phyloP scores from a whole-genome alignment of 2,888 invertebrate genomes.

The Brenthis hecate region DNA sequence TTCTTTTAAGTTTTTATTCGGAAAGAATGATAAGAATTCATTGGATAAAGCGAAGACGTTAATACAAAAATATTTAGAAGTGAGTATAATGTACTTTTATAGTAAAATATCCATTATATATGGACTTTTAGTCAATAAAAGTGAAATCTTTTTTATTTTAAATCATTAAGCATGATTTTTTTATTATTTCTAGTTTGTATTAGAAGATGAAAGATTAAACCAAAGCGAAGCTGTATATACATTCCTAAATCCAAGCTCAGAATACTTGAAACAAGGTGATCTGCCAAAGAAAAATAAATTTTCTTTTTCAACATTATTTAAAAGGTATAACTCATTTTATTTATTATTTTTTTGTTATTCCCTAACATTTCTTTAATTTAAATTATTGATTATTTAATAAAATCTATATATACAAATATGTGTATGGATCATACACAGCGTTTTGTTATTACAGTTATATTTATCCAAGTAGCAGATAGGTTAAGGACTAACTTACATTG shows the following conservation, averaged over 20 bases:
- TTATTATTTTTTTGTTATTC: too few relatives aligned
- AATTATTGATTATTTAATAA: too few relatives aligned
- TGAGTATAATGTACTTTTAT: constrained; percentile 65
- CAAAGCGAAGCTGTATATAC: constrained; percentile 95
- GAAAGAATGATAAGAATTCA: constrained; percentile 90
- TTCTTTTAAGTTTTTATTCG: constrained; percentile 90
- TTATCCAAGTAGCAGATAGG: too few relatives aligned
- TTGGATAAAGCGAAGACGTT: constrained; percentile 91
- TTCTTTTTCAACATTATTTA: constrained; percentile 92
- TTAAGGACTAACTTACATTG: too few relatives aligned
- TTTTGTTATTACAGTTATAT: too few relatives aligned
- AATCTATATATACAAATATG: too few relatives aligned
- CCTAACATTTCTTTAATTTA: too few relatives aligned
- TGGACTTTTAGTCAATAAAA: too few relatives aligned
- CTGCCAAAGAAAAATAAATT: constrained; percentile 93
- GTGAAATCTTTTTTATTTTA: neutral
- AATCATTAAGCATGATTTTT: neutral
- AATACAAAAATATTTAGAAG: constrained; percentile 93
- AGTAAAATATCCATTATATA: too few relatives aligned
- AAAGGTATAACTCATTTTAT: constrained; percentile 81
- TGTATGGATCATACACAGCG: too few relatives aligned
- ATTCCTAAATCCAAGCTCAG: constrained; percentile 95
- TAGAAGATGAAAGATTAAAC: constrained; percentile 93
- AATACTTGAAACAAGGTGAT: constrained; percentile 91
- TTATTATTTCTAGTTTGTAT: constrained; percentile 85